phyloP scores from a whole-genome alignment of 1,140 invertebrate species.

The Zaprionus africanus region DNA sequence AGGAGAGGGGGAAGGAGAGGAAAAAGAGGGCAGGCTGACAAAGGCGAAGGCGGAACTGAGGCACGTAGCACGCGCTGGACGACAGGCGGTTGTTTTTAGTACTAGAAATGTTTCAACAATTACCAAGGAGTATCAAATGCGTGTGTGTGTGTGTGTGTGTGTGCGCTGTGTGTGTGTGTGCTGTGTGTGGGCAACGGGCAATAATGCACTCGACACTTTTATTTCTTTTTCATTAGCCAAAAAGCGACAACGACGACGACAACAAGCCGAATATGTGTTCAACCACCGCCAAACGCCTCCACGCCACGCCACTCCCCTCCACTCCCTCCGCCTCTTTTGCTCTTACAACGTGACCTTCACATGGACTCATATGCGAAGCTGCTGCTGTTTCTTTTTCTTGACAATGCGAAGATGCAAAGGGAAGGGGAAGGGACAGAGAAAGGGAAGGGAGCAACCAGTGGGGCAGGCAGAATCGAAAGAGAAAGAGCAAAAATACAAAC shows the following conservation, averaged over 20 bases:
- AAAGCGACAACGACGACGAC: constrained; percentile 55
- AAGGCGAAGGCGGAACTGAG: background rate
- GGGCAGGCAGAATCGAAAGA: background rate
- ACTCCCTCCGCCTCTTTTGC: constrained; percentile 1
- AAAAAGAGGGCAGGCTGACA: background rate
- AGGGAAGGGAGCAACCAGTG: too few species aligned
- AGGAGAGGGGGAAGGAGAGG: background rate
- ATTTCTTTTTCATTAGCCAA: constrained; percentile 84
- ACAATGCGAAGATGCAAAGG: background rate
- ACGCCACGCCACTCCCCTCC: background rate
- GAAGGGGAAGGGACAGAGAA: background rate
- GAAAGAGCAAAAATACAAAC: too few species aligned
- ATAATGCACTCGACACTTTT: constrained; percentile 84
- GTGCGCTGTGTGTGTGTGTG: constrained; percentile 12
- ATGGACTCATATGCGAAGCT: constrained; percentile 5
- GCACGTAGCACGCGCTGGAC: constrained; percentile 55
- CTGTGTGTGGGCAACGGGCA: constrained; percentile 47
- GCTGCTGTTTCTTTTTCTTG: constrained; percentile 2
- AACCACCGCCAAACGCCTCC: constrained; percentile 17
- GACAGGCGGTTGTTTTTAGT: constrained; percentile 34
- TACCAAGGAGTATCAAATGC: constrained; percentile 68
- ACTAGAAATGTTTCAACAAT: constrained; percentile 78
- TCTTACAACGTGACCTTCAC: constrained; percentile 57
- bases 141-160: constrained; percentile 10
- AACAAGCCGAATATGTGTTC: constrained; percentile 21